Evolutionary conservation across 2,888 invertebrate species (phyloP).

Genomic region (Sminthurides aquaticus): DNA sequence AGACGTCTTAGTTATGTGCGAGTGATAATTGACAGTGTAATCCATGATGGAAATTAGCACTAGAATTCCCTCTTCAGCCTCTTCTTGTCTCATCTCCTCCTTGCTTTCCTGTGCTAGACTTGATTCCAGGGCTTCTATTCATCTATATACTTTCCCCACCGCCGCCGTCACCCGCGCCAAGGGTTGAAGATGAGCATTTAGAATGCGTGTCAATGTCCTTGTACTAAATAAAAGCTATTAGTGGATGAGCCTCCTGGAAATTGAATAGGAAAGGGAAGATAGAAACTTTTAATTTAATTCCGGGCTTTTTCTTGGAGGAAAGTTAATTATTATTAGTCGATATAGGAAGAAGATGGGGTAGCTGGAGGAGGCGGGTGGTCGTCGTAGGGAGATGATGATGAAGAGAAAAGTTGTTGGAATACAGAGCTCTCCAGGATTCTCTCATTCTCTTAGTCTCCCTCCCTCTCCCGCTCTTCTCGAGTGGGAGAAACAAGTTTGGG

Average conservation of each 20-base stretch:
- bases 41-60: not conserved
- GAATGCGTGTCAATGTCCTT: not conserved
- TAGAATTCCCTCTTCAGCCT: too few relatives aligned
- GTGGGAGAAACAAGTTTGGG: too few relatives aligned
- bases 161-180: too few relatives aligned
- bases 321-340: constrained; percentile 10
- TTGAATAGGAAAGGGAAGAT: constrained; percentile 5
- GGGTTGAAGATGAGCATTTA: not conserved
- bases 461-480: not conserved
- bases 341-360: not conserved
- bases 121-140: too few relatives aligned
- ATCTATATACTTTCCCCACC: too few relatives aligned
- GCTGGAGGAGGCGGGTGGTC: not conserved
- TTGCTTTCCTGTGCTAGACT: too few relatives aligned
- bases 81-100: too few relatives aligned
- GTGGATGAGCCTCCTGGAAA: not conserved
- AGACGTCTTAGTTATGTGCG: not conserved
- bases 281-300: constrained; percentile 6
- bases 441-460: not conserved
- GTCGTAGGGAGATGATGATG: not conserved
- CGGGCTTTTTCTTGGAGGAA: not conserved
- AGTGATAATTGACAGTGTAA: not conserved
- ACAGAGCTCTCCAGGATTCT: too few relatives aligned
- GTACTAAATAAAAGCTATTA: not conserved
- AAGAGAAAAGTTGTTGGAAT: not conserved